phyloP scores from a whole-genome alignment of 2,797 vertebrate genomes.

The Falco cherrug region DNA sequence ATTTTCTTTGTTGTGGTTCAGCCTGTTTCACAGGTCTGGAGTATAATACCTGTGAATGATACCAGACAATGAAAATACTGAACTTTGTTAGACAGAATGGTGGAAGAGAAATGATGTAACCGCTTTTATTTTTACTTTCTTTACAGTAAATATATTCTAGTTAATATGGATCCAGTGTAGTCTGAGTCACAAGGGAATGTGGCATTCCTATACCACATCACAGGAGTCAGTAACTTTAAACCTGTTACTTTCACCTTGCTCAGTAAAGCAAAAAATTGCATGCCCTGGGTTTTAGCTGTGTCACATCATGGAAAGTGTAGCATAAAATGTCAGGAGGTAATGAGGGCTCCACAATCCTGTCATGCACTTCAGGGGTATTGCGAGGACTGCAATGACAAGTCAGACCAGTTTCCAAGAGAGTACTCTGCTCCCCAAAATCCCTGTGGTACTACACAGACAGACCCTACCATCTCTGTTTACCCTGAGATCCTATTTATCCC shows the following conservation, averaged over 20 bases:
- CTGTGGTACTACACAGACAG: too few relatives aligned
- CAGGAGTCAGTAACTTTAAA: background rate
- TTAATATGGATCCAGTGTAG: background rate
- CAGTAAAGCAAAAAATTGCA: background rate
- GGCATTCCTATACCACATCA: background rate
- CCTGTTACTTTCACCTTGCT: background rate
- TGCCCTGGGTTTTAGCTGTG: background rate
- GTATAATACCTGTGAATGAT: background rate
- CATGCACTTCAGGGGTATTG: background rate
- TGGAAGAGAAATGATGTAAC: background rate
- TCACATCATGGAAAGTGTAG: background rate
- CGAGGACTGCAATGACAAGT: background rate
- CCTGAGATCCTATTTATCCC: background rate
- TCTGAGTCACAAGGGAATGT: background rate
- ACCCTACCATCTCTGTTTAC: background rate
- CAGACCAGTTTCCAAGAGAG: background rate
- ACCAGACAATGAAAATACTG: background rate
- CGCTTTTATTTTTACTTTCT: background rate
- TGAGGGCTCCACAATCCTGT: background rate
- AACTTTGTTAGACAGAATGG: background rate
- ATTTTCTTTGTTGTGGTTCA: background rate
- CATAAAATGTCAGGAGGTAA: background rate
- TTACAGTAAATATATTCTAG: background rate
- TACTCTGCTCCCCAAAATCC: background rate
- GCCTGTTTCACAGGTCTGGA: background rate